These are phyloP conservation scores for Melopsittacus undulatus DNA, from an alignment of 2,797 vertebrate genomes.

Conservation along the genomic window DNA sequence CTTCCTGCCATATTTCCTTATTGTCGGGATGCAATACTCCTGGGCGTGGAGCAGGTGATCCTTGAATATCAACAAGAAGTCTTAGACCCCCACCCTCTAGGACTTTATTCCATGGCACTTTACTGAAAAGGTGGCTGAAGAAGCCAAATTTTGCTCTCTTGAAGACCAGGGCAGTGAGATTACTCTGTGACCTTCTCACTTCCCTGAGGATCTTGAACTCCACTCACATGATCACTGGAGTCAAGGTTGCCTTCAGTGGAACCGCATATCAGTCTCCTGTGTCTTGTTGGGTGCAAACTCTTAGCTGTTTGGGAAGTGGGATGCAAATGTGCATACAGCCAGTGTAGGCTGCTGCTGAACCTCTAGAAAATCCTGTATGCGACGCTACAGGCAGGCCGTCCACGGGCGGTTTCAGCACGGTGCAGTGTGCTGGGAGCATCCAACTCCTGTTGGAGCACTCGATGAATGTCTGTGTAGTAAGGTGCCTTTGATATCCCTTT, in stretches of 20 bases:
- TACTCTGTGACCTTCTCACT: too few species aligned
- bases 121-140: too few species aligned
- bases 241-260: background rate
- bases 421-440: background rate
- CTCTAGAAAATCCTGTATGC: background rate
- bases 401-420: background rate
- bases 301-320: background rate
- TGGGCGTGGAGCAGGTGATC: too few species aligned
- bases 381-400: background rate
- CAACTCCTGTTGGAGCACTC: background rate
- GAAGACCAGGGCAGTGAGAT: too few species aligned
- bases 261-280: background rate
- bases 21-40: too few species aligned
- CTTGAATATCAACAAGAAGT: too few species aligned
- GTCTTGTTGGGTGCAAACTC: background rate
- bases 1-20: too few species aligned
- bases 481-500: background rate
- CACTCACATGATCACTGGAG: too few species aligned
- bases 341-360: background rate
- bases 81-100: too few species aligned
- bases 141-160: too few species aligned
- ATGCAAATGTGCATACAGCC: background rate
- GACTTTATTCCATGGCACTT: too few species aligned
- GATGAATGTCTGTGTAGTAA: background rate
- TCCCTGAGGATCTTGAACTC: too few species aligned